phyloP scores from a whole-genome alignment of 1,140 invertebrate species.

The Calephelis virginiensis region DNA sequence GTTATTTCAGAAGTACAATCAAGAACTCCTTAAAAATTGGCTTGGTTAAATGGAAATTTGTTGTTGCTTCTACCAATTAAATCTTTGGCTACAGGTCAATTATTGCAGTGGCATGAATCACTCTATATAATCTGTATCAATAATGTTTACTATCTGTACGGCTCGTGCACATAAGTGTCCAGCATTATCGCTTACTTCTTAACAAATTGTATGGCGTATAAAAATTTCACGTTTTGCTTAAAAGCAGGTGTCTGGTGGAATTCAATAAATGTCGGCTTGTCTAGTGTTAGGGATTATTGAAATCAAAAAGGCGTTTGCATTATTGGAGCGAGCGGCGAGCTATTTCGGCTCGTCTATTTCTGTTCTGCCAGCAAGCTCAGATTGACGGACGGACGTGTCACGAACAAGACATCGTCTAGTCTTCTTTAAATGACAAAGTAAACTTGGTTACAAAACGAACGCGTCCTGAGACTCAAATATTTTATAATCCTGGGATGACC shows the following conservation, averaged over 20 bases:
- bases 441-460: conserved; percentile 37
- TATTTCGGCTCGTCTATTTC: conserved; percentile 73
- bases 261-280: conserved; percentile 36
- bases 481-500: conserved; percentile 44
- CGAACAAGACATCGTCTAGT: conserved; percentile 57
- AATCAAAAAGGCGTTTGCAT: conserved; percentile 74
- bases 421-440: conserved; percentile 43
- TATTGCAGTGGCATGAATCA: conserved; percentile 50
- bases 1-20: conserved; percentile 30
- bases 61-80: conserved; percentile 51
- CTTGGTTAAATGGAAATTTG: conserved; percentile 37
- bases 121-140: conserved; percentile 37
- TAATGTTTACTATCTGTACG: conserved; percentile 37
- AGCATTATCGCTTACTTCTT: conserved; percentile 35
- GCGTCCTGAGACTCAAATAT: conserved; percentile 23
- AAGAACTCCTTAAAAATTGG: conserved; percentile 29
- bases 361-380: conserved; percentile 66
- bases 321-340: conserved; percentile 69
- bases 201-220: conserved; percentile 17
- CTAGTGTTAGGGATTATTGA: conserved; percentile 55
- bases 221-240: conserved; percentile 26
- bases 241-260: conserved; percentile 27
- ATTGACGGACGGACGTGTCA: conserved; percentile 75
- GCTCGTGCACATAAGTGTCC: conserved; percentile 16
- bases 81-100: conserved; percentile 52